Base-by-base conservation (phyloP, 2,888 invertebrate genomes). In the Macrophya alboannulata region DNA sequence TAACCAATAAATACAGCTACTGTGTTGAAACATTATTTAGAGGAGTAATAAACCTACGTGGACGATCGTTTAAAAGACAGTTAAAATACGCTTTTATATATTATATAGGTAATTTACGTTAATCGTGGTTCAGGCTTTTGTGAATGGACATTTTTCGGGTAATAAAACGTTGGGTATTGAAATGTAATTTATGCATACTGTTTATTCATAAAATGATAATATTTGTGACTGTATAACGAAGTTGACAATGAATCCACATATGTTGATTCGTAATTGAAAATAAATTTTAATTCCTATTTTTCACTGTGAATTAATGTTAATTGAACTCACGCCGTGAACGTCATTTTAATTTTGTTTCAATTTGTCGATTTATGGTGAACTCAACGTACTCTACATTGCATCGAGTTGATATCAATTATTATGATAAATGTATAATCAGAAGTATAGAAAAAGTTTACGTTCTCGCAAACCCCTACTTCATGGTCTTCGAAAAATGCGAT, bases 241-340 rank as follows among this genome's bases (percentile, higher is more conserved):
- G n/a, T n/a, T n/a, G n/a, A n/a, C n/a, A n/a, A n/a, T n/a, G n/a
- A n/a, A n/a, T n/a, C n/a, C 55, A 55, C 12, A 25, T 25, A 51
- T 51, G 55, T 55, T 55, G n/a, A 55, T 55, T 55, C 55, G n/a
- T 55, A 62, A 62, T 62, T 62, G 62, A 21, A 62, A 62, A 25
- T 62, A 25, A 62, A 62, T 62, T 25, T 62, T 62, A 10, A 25
- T 15, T 62, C 12, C 12, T 21, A 1, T 9, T 21, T 21, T 62
- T 62, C 2, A 25, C 62, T 3, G 25, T 10, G 21, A 62, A 62
- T 25, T 12, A 62, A 62, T 62, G 25, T 21, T 31, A 62, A 62
- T 31, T 25, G 62, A 62, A 62, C 21, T 12, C 25, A 21, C 12
- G 12, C n/a, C 55, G 55, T 0, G 4, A 48, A 12, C 4, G 15